These are phyloP conservation scores for Bombus haemorrhoidalis DNA, from an alignment of 1,140 invertebrate species.

Conservation along the genomic window DNA sequence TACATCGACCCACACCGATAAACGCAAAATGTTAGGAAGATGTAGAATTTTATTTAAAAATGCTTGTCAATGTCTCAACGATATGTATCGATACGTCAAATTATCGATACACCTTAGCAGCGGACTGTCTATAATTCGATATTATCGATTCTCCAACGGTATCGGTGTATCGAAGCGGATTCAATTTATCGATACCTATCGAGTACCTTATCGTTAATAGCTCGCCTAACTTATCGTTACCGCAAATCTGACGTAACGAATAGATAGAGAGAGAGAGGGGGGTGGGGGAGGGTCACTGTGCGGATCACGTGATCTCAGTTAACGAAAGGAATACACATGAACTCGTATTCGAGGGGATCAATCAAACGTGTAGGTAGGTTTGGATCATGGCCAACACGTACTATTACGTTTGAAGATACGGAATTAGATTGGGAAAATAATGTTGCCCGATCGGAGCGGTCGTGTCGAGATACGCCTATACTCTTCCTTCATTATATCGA, in stretches of 20 bases:
- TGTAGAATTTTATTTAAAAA: neutral
- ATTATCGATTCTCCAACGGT: neutral
- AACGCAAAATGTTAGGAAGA: too few species aligned
- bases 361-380: constrained; percentile 46
- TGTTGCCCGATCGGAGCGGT: neutral
- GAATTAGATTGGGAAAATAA: constrained; percentile 61
- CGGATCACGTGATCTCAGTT: constrained; percentile 24
- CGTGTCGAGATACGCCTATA: neutral
- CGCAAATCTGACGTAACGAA: constrained; percentile 35
- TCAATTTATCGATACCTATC: neutral
- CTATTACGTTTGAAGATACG: constrained; percentile 62
- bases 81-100: neutral
- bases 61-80: neutral
- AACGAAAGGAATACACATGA: constrained; percentile 46
- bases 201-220: neutral
- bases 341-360: constrained; percentile 38
- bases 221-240: neutral
- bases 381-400: constrained; percentile 53
- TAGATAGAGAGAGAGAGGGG: too few species aligned
- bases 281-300: constrained; percentile 14
- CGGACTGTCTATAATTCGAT: neutral
- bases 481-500: neutral
- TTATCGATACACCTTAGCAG: neutral
- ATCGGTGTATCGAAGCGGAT: neutral
- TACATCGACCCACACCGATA: neutral